Evolutionary conservation across 2,797 vertebrate species (phyloP), one percentile per base, ranked within the genome.

Genomic region (Characodon lateralis): DNA sequence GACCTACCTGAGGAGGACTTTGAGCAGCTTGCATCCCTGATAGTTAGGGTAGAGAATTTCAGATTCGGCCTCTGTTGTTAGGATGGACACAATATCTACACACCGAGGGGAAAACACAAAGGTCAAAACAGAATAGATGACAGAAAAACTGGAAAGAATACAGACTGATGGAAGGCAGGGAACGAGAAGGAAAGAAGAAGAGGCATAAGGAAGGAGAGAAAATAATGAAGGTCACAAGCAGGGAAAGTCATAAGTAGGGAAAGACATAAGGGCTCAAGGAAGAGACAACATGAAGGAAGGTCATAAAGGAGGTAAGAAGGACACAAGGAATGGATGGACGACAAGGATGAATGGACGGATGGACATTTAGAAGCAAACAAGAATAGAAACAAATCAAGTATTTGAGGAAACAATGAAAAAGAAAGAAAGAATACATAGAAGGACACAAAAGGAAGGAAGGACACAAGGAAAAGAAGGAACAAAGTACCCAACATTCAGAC

Each of bases 11-110:
- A 74, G 89, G 78, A 96, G 79, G 72, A 88, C 71, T 88, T 91
- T 96, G 84, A 99, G 95, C 82, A 91, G 90, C 63, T 94, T 93
- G 94, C 98, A 99, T 86, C 94, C 96, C 3, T 93, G 80, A 89
- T 93, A 95, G 94, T 99, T 99, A 55, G 98, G 98, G 88, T 98
- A 98, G 28, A 99, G 94, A 76, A 97, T 96, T 94, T 99, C 98
- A 53, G 94, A 94, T 71, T 93, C 92, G 35, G 96, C 95, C 68
- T 95, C 93, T 0, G 95, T 94, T 3, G 98, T 98, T 74, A 96
- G 81, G 85, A 99, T 98, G 73, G 95, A 83, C 77, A 97, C 85
- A 3, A 93, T 80, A 72, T 94, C 98, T 99, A 78, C 6, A 76
- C 66, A 65, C 3, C 55, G 66, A 76, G 9, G 22, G 13, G 8